Conservation (phyloP, 2,113 vertebrate genomes). For the Trematomus loennbergii region DNA sequence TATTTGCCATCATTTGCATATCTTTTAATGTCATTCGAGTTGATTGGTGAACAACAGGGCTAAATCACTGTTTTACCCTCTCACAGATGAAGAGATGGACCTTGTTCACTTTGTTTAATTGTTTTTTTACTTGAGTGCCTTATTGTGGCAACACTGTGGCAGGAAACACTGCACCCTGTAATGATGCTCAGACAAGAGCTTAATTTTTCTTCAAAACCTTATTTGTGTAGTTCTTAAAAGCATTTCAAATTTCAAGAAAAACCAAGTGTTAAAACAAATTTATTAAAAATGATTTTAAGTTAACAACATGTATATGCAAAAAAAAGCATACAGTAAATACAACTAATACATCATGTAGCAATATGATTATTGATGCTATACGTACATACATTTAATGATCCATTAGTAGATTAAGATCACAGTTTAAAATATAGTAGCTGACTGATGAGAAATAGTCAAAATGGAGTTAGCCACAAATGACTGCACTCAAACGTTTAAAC, state of each 20-base stretch:
- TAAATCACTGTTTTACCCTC: not conserved
- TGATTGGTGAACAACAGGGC: too few species aligned
- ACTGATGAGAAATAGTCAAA: too few species aligned
- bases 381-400: slow-evolving; percentile 2
- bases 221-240: slow-evolving; percentile 46
- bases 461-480: not conserved
- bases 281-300: slow-evolving; percentile 41
- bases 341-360: slow-evolving; percentile 12
- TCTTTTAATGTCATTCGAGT: too few species aligned
- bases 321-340: slow-evolving; percentile 5
- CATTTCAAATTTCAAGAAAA: slow-evolving; percentile 45
- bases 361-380: slow-evolving; percentile 2
- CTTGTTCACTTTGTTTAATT: not conserved
- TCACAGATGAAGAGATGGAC: not conserved
- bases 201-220: slow-evolving; percentile 20
- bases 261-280: slow-evolving; percentile 10
- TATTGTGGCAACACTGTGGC: not conserved
- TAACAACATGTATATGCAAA: slow-evolving; percentile 22
- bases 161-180: not conserved
- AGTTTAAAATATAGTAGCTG: not conserved
- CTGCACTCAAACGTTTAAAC: slow-evolving; percentile 1
- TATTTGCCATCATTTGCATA: too few species aligned
- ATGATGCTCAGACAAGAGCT: not conserved
- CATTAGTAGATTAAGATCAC: slow-evolving; percentile 1
- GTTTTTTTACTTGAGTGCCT: not conserved